phyloP scores from a whole-genome alignment of 2,113 vertebrate species.

The Oryzias woworae region DNA sequence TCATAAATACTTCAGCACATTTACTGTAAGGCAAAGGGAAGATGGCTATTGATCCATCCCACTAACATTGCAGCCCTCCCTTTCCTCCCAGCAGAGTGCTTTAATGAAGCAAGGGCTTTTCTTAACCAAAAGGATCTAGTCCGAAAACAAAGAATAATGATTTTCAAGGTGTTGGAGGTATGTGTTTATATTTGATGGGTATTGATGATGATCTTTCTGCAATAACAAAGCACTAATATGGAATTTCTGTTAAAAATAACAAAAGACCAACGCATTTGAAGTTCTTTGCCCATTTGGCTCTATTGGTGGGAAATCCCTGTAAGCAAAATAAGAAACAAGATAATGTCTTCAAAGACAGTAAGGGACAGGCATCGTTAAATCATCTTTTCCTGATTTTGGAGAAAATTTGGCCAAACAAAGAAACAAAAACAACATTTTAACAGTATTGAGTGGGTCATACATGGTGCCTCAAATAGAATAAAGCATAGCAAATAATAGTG shows the following conservation, averaged over 20 bases:
- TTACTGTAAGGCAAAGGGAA: constrained; percentile 80
- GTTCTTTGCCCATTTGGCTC: too few species aligned
- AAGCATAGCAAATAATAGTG: constrained; percentile 72
- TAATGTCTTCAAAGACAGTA: constrained; percentile 3
- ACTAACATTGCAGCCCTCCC: constrained; percentile 68
- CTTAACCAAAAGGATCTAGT: constrained; percentile 62
- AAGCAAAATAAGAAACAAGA: constrained; percentile 15
- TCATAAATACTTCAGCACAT: constrained; percentile 84
- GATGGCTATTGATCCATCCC: constrained; percentile 80
- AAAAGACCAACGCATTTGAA: too few species aligned
- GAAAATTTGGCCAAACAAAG: constrained; percentile 76
- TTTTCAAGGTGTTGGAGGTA: constrained; percentile 47
- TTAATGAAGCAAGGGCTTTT: constrained; percentile 64
- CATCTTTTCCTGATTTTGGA: constrained; percentile 31
- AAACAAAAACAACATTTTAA: constrained; percentile 78
- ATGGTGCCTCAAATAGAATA: constrained; percentile 65
- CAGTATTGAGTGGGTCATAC: constrained; percentile 60
- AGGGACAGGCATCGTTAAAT: constrained; percentile 7
- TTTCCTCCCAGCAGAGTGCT: constrained; percentile 44
- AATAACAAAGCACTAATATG: constrained; percentile 2
- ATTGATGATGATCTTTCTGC: constrained; percentile 16
- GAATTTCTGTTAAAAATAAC: too few species aligned
- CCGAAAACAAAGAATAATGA: constrained; percentile 58
- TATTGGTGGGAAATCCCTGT: too few species aligned
- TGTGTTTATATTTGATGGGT: constrained; percentile 32